These are phyloP conservation scores for Microctenopoma stevenorrisi DNA, from an alignment of 2,797 vertebrate genomes.

Conservation along the genomic window DNA sequence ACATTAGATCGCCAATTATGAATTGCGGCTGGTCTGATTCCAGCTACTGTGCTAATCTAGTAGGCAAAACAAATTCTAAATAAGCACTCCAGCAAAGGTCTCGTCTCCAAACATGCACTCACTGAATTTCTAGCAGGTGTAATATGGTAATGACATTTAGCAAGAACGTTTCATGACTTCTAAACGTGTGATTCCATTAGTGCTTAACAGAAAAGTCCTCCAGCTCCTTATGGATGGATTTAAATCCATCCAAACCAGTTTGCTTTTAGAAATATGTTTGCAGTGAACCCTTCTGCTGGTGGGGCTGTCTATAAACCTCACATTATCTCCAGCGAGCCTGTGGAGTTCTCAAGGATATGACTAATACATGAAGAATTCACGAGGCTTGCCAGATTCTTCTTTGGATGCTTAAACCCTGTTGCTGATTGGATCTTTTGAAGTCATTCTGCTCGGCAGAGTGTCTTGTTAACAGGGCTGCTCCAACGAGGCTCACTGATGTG, in stretches of 20 bases:
- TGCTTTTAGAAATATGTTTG: conserved; percentile 37
- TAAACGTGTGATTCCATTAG: conserved; percentile 35
- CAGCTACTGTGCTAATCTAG: conserved; percentile 18
- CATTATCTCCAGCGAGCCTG: conserved; percentile 32
- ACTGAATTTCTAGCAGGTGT: conserved; percentile 34
- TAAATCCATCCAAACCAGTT: conserved; percentile 15
- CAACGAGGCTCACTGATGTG: conserved; percentile 56
- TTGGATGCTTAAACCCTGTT: conserved; percentile 60
- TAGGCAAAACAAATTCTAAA: conserved; percentile 45
- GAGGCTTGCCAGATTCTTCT: conserved; percentile 52
- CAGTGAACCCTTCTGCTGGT: conserved; percentile 6
- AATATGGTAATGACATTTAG: conserved; percentile 47
- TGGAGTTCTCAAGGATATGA: conserved; percentile 54
- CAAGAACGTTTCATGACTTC: conserved; percentile 27
- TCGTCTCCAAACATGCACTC: conserved; percentile 28
- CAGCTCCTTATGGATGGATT: conserved; percentile 27
- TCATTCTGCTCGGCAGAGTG: conserved; percentile 65
- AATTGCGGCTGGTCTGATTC: conserved; percentile 32
- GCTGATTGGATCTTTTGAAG: conserved; percentile 72
- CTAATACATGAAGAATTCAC: conserved; percentile 59
- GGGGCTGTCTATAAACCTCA: conserved; percentile 39
- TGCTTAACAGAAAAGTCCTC: conserved; percentile 21
- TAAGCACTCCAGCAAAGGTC: conserved; percentile 31
- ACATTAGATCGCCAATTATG: conserved; percentile 23
- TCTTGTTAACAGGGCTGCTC: conserved; percentile 74